Base-by-base conservation (phyloP, 2,113 vertebrate genomes). In the Archocentrus centrarchus region DNA sequence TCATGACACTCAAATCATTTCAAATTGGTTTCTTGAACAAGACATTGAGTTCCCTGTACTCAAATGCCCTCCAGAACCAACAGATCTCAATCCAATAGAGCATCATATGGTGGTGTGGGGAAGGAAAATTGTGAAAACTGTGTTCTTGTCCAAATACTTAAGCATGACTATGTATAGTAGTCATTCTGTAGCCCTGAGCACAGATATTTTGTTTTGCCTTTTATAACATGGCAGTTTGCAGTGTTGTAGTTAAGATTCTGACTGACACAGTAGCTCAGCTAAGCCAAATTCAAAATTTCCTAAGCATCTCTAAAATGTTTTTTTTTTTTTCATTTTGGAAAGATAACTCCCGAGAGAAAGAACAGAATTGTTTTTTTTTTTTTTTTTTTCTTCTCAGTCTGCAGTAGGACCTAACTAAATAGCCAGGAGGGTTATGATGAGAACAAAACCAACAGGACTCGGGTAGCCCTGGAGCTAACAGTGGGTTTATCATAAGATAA, bases 401-500 rank as follows among this genome's bases (percentile, higher is more conserved):
- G 81, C 75, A 89, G 89, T 83, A 84, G 92, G 68, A 90, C 86
- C 88, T 79, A 86, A 86, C 88, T 88, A 90, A 88, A 93, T 66
- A 93, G 83, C 91, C 88, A 86, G 73, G 82, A 89, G 93, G 88
- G 86, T 76, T 86, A 58, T 82, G 81, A 92, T 88, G 86, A 92
- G 82, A 91, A 83, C 66, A 89, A 88, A 89, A 85, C 73, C 89
- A 91, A 92, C 79, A 93, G 80, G 73, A 85, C 83, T 91, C 39
- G 4, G 60, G 87, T 81, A 85, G 86, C 82, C 90, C 83, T 66
- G 70, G 76, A 94, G 88, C 88, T 85, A 91, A 87, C 91, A 86
- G 84, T 80, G 88, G 80, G 64, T 92, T 93, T 94, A 92, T 92
- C 79, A 88, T 77, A 88, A 88, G 84, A 92, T 86, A 90, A 91